Percentiles rank a stretch among this genome's conserved stretches.
These are phyloP conservation scores for Watsonalla cultraria DNA, from an alignment of 2,888 invertebrate genomes.

Conservation along the genomic window DNA sequence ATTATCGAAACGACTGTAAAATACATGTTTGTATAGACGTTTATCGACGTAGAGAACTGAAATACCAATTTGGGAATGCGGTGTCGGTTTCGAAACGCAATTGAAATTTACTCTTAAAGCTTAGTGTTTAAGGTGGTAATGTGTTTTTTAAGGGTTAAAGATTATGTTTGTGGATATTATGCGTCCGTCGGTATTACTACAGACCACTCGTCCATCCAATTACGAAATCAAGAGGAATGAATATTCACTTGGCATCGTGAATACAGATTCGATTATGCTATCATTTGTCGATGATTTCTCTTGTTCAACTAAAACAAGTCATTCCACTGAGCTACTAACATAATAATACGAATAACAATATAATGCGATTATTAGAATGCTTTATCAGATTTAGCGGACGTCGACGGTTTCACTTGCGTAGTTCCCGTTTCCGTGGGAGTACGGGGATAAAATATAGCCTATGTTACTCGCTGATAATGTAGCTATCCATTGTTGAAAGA, in stretches of 20 bases:
- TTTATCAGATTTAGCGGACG: too few species aligned
- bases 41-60: slow-evolving; percentile 1
- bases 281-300: slow-evolving; percentile 23
- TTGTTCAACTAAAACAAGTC: too few species aligned
- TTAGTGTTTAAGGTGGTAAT: too few species aligned
- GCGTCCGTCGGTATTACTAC: slow-evolving; percentile 28
- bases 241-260: slow-evolving; percentile 58
- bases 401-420: too few species aligned
- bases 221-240: slow-evolving; percentile 58
- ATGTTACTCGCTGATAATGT: too few species aligned
- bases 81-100: neutral
- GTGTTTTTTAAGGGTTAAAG: neutral
- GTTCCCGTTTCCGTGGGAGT: too few species aligned
- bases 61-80: neutral
- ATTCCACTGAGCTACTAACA: too few species aligned
- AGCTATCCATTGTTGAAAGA: too few species aligned
- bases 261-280: slow-evolving; percentile 55
- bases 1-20: neutral
- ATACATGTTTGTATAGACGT: neutral
- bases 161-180: neutral
- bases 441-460: too few species aligned
- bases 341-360: too few species aligned
- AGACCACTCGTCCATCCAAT: slow-evolving; percentile 57
- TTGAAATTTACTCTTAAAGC: neutral
- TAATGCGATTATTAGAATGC: too few species aligned